Conservation (phyloP, 53 echinoderm and acorn worm species). For the Hippasteria phrygiana region DNA sequence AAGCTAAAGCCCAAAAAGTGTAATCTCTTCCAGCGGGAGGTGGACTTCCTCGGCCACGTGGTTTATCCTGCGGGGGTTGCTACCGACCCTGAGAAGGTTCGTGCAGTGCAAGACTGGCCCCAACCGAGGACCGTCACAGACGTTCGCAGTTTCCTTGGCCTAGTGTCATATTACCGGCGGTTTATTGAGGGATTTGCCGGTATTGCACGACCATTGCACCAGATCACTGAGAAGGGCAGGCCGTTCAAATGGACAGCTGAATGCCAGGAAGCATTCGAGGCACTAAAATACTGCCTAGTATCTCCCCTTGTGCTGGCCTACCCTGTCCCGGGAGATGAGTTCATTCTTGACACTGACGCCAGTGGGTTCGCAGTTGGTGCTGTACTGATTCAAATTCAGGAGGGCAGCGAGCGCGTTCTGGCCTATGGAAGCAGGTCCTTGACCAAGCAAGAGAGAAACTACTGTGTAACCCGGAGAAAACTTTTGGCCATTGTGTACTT, state of each 20-base stretch:
- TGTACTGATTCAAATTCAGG: neutral
- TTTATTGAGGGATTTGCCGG: neutral
- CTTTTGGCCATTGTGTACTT: neutral
- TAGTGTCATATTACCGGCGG: neutral
- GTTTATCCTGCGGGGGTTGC: no score
- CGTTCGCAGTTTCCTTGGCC: neutral
- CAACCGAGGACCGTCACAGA: no score
- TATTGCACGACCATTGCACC: conserved; percentile 26
- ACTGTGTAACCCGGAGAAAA: neutral
- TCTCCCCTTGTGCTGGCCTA: neutral
- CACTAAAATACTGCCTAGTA: neutral
- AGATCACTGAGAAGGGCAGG: neutral
- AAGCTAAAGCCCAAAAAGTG: no score
- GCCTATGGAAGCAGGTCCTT: neutral
- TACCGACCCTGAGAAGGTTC: no score
- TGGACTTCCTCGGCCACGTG: no score
- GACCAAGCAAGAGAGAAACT: conserved; percentile 6
- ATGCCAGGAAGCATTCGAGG: conserved; percentile 22
- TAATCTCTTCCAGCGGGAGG: no score
- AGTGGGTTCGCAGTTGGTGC: conserved; percentile 9
- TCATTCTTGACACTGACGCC: conserved; percentile 7
- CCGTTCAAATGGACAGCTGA: conserved; percentile 3
- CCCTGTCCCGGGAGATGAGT: neutral
- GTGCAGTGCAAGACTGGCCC: no score
- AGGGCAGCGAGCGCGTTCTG: no score